Conservation (phyloP, 2,797 vertebrate genomes). For the Picus viridis region DNA sequence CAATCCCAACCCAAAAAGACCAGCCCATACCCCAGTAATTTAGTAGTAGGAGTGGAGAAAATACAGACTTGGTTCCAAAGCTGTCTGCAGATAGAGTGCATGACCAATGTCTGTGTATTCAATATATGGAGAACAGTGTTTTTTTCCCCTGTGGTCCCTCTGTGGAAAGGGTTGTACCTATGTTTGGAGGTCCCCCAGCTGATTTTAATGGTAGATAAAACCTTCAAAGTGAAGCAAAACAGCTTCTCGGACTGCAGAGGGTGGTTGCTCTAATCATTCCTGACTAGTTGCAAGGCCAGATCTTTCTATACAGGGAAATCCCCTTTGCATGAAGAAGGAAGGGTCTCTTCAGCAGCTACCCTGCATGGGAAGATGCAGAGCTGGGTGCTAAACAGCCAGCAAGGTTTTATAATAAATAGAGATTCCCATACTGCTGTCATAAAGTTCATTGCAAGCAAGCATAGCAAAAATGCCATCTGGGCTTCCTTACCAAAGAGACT, state of each 20-base stretch:
- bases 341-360: neutral
- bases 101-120: neutral
- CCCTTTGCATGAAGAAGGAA: neutral
- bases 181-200: neutral
- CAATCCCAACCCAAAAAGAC: neutral
- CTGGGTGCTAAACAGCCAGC: neutral
- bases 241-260: neutral
- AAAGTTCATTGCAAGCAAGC: neutral
- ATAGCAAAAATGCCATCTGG: neutral
- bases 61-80: neutral
- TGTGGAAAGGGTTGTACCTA: neutral
- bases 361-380: neutral
- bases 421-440: neutral
- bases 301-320: neutral
- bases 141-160: neutral
- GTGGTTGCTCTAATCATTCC: neutral
- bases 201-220: neutral
- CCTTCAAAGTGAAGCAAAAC: neutral
- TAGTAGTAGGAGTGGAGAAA: neutral
- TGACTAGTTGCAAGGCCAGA: neutral
- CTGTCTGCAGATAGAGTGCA: neutral
- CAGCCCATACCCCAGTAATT: neutral
- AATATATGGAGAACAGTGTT: neutral
- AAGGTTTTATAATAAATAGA: neutral
- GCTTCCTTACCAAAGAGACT: neutral